Base-by-base conservation (phyloP, 2,797 vertebrate species). In the Oryzias sinensis region DNA sequence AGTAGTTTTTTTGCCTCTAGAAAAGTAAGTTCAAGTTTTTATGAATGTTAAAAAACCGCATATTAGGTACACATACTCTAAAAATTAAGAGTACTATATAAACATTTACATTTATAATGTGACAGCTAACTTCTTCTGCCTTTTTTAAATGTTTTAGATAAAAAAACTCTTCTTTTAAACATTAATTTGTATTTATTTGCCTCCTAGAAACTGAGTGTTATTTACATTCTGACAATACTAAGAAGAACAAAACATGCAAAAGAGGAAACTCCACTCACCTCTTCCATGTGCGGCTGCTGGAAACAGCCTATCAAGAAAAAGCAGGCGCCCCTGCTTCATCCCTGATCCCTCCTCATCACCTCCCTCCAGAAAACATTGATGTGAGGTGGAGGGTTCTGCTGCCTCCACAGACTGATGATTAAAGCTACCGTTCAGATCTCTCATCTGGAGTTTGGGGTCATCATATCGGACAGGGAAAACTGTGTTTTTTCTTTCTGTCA, bases 231-330 rank as follows among this genome's bases (percentile, higher is more conserved):
- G 18, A 46, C 20, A 22, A 22, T 22, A 22, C 4, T 46, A 14
- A 3, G 18, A 1, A 4, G 2, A n/a, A 11, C 17, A 9, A 9
- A 9, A 14, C 11, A 6, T 22, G 29, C 4, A 16, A 14, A 45
- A 40, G 15, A 52, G 55, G 56, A 43, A 22, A 18, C 43, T 16
- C 1, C 14, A 69, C 66, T 6, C 53, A 91, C 91, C 87, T 90
- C 77, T 70, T 15, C 79, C 57, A 49, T 67, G 69, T 9, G 80
- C 72, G 5, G 76, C 77, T 49, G 79, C 74, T 65, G 87, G 76
- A 74, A 91, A 91, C 53, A 90, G 53, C 50, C 78, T 86, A 76
- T 91, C 89, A 2, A 89, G 78, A 65, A 89, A 74, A 61, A 88
- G 85, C 68, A 88, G 56, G 1, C 82, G 84, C 33, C 81, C 62